phyloP scores from a whole-genome alignment of 64 coral and sea anemone genomes.

The Orbicella faveolata region DNA sequence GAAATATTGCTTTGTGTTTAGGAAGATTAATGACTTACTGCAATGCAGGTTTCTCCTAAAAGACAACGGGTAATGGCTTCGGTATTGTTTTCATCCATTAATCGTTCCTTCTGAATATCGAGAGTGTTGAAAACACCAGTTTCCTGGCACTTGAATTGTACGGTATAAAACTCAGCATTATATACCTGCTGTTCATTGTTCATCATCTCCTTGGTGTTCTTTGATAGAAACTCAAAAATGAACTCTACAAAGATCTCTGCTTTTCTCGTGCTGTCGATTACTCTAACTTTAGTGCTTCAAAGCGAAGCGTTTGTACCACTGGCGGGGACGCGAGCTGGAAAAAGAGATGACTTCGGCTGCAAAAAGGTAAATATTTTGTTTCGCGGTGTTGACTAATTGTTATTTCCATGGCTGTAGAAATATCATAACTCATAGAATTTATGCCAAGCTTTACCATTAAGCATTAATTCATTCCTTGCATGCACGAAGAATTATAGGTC shows the following conservation, averaged over 20 bases:
- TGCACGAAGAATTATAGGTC: too few relatives aligned
- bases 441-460: too few relatives aligned
- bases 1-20: conserved; percentile 17
- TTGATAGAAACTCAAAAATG: background rate
- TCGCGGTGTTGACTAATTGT: too few relatives aligned
- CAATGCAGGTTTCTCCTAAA: background rate
- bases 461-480: background rate
- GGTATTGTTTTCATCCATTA: conserved; percentile 24
- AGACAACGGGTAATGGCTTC: background rate
- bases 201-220: too few relatives aligned
- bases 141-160: conserved; percentile 29
- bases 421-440: too few relatives aligned
- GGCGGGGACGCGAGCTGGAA: too few relatives aligned
- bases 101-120: background rate
- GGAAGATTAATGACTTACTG: background rate
- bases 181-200: too few relatives aligned
- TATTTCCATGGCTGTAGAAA: too few relatives aligned
- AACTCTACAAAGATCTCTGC: background rate
- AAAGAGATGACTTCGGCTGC: background rate
- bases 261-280: background rate
- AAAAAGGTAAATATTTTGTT: background rate
- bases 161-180: background rate
- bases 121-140: background rate
- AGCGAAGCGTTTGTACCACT: background rate
- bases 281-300: background rate